These are phyloP conservation scores for Orthosia gothica DNA, from an alignment of 2,888 invertebrate species.

Conservation along the genomic window DNA sequence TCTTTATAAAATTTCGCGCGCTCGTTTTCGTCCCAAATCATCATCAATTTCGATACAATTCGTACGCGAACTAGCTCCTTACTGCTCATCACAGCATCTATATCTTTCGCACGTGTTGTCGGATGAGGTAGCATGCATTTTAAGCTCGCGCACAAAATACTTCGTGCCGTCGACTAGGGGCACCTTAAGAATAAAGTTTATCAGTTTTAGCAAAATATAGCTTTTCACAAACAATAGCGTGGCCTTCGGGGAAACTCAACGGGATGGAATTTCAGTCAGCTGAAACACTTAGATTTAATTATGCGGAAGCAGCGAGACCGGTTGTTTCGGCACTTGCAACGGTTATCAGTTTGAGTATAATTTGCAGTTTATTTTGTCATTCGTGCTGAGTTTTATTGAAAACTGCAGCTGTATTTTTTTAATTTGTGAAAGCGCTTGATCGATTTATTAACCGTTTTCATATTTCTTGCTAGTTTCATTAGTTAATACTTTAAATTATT, in stretches of 20 bases:
- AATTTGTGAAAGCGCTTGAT: not conserved
- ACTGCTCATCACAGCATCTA: too few species aligned
- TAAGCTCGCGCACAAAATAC: too few species aligned
- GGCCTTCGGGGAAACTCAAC: slow-evolving; percentile 61
- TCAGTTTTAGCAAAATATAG: slow-evolving; percentile 61
- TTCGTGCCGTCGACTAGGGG: too few species aligned
- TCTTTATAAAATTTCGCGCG: too few species aligned
- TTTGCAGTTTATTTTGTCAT: slow-evolving; percentile 60
- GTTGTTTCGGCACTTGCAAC: slow-evolving; percentile 71
- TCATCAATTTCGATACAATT: too few species aligned
- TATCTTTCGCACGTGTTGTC: too few species aligned
- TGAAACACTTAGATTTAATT: slow-evolving; percentile 82
- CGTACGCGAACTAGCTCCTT: too few species aligned
- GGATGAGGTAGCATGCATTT: too few species aligned
- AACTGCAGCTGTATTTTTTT: not conserved
- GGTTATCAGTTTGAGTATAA: slow-evolving; percentile 71
- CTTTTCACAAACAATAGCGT: slow-evolving; percentile 61
- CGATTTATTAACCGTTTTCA: too few species aligned
- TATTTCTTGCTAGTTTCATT: too few species aligned
- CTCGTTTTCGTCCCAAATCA: too few species aligned
- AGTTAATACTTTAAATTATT: too few species aligned
- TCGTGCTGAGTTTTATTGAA: slow-evolving; percentile 1
- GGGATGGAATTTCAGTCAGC: slow-evolving; percentile 82
- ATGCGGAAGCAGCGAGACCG: slow-evolving; percentile 75
- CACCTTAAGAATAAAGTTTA: slow-evolving; percentile 33